These are phyloP conservation scores for Opisthograptis luteolata DNA, from an alignment of 2,888 invertebrate genomes.

Conservation along the genomic window DNA sequence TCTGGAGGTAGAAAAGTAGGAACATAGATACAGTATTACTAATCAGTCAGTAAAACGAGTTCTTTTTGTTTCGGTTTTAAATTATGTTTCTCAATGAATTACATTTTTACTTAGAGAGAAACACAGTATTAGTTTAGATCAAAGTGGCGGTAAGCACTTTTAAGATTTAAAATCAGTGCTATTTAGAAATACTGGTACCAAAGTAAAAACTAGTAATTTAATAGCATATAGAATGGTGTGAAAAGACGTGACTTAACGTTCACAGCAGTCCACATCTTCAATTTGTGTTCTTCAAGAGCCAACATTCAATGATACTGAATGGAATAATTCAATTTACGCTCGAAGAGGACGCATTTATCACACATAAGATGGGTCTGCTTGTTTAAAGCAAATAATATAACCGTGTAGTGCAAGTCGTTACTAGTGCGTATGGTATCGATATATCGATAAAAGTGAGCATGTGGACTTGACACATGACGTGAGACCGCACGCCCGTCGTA, in stretches of 20 bases:
- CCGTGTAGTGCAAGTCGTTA: constrained; percentile 24
- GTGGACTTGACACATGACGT: background rate
- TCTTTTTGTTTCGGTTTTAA: too few relatives aligned
- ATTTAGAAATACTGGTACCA: too few relatives aligned
- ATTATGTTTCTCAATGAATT: too few relatives aligned
- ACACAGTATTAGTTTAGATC: too few relatives aligned
- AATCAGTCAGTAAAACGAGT: too few relatives aligned
- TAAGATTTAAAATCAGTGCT: too few relatives aligned
- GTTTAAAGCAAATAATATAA: constrained; percentile 38
- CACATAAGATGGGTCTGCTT: constrained; percentile 34
- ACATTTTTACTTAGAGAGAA: too few relatives aligned
- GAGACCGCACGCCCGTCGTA: too few relatives aligned
- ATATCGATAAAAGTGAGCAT: constrained; percentile 43
- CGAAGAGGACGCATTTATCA: constrained; percentile 64
- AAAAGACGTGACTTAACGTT: constrained; percentile 19
- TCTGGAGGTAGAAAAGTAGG: too few relatives aligned
- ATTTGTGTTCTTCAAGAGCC: constrained; percentile 34
- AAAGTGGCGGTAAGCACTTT: too few relatives aligned
- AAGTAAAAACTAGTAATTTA: too few relatives aligned
- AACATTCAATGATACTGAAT: constrained; percentile 47
- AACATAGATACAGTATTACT: too few relatives aligned
- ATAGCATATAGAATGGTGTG: background rate
- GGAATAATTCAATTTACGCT: constrained; percentile 64
- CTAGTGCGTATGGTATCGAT: constrained; percentile 33
- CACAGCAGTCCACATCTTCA: constrained; percentile 11